Evolutionary conservation across 2,113 vertebrate species (phyloP).

Genomic region (Leptosomus discolor): DNA sequence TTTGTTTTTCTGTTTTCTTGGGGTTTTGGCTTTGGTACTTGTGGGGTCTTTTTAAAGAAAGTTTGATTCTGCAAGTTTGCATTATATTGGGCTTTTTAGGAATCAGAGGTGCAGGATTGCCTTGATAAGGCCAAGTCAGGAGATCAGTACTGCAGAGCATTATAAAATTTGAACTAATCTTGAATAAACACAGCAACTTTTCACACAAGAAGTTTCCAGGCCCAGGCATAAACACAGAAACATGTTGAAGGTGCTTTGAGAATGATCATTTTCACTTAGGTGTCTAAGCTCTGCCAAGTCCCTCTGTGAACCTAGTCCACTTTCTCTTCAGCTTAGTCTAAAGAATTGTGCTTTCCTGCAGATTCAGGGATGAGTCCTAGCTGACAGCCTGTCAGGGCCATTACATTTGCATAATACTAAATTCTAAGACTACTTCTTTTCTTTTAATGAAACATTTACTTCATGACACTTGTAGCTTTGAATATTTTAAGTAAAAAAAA

Average conservation of each 20-base stretch:
- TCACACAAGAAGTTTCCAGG: neutral
- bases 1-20: neutral
- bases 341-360: neutral
- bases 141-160: neutral
- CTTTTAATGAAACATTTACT: neutral
- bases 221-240: neutral
- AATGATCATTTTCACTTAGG: neutral
- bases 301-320: neutral
- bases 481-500: neutral
- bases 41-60: neutral
- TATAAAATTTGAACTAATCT: neutral
- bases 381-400: neutral
- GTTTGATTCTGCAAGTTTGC: neutral
- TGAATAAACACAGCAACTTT: neutral
- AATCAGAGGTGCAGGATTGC: neutral
- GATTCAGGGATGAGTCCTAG: neutral
- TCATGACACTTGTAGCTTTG: neutral
- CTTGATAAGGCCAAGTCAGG: neutral
- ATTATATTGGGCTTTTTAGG: neutral
- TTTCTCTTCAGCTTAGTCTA: neutral
- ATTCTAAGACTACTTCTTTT: neutral
- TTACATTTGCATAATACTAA: neutral
- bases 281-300: neutral
- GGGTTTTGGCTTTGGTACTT: neutral
- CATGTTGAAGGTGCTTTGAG: neutral